phyloP scores from a whole-genome alignment of 2,797 vertebrate genomes.

The Gallirallus australis region DNA sequence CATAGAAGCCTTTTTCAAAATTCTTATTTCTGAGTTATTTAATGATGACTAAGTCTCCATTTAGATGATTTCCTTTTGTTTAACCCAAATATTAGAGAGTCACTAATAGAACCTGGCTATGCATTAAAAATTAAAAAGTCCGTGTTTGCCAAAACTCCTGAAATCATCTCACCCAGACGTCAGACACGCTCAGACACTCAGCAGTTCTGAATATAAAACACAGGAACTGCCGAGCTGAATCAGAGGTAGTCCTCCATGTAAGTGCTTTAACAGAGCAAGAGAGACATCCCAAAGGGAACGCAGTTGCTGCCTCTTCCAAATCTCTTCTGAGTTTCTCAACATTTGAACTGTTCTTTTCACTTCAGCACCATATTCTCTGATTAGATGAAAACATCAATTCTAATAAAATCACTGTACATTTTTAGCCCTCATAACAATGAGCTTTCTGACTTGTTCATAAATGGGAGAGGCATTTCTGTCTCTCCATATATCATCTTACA shows the following conservation, averaged over 20 bases:
- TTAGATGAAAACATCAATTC: not conserved
- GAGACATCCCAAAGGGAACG: not conserved
- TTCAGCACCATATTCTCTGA: not conserved
- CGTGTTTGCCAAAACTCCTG: not conserved
- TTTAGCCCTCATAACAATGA: not conserved
- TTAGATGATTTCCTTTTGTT: not conserved
- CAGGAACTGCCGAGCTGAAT: not conserved
- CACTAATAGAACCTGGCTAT: not conserved
- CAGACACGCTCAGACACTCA: not conserved
- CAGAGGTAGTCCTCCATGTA: not conserved
- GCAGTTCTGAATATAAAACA: not conserved
- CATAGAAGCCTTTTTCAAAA: not conserved
- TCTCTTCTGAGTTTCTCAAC: not conserved
- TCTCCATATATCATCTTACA: not conserved
- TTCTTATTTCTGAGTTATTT: not conserved
- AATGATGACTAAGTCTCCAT: conserved; percentile 11
- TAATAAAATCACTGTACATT: not conserved
- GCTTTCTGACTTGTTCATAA: not conserved
- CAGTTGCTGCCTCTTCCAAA: not conserved
- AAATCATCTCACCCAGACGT: not conserved
- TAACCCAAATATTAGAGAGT: not conserved
- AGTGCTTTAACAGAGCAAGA: not conserved
- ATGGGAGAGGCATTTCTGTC: not conserved
- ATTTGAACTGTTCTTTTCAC: not conserved
- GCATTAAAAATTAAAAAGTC: not conserved